A percentile compares a stretch with the other conserved stretches of the same genome.
Evolutionary conservation across 2,888 invertebrate genomes (phyloP).

Genomic region (Capitulum mitella): DNA sequence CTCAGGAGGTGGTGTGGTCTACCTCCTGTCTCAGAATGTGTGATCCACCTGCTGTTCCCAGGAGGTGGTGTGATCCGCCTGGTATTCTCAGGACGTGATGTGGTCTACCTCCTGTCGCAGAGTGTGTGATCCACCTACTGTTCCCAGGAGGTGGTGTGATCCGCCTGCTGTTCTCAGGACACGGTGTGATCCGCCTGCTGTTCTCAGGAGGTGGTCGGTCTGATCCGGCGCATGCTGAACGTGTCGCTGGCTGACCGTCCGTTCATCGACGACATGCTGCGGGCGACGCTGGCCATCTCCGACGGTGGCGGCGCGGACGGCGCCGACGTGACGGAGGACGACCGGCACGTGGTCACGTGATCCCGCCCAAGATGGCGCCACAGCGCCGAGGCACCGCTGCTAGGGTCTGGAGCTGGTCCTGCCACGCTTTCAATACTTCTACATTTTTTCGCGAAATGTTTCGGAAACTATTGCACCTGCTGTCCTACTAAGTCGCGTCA

Average conservation of each 20-base stretch:
- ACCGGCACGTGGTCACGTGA: no score
- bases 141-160: background rate
- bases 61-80: background rate
- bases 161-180: background rate
- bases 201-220: background rate
- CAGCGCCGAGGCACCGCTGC: background rate
- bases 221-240: background rate
- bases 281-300: background rate
- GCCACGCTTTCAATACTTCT: no score
- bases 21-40: background rate
- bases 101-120: background rate
- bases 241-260: background rate
- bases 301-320: no score
- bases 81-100: background rate
- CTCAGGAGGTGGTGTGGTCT: background rate
- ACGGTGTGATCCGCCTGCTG: background rate
- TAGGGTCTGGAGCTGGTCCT: no score
- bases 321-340: no score
- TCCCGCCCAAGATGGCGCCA: no score
- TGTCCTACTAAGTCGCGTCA: no score
- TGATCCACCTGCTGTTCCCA: background rate
- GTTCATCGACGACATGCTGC: background rate
- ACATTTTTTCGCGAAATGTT: no score
- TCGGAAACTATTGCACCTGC: no score
- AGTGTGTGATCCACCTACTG: background rate